phyloP scores from a whole-genome alignment of 2,888 invertebrate species.

The Podabrus alpinus region DNA sequence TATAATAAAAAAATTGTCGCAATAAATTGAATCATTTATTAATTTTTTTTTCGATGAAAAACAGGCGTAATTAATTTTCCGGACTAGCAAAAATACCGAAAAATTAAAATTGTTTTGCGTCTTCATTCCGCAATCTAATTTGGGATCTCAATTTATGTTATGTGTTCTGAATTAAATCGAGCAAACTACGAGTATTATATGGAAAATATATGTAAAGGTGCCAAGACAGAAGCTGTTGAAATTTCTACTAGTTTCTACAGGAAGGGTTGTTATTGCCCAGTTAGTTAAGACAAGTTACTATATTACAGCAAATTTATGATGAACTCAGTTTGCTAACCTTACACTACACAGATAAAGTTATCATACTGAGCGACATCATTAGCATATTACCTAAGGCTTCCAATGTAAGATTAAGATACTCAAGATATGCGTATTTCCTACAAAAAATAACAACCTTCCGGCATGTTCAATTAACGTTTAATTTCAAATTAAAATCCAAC shows the following conservation, averaged over 20 bases:
- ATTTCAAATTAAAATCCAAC: background rate
- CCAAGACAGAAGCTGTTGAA: background rate
- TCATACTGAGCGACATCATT: slow-evolving; percentile 16
- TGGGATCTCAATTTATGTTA: background rate
- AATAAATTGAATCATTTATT: background rate
- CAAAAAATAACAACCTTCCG: background rate
- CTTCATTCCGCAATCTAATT: background rate
- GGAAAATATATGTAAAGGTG: background rate
- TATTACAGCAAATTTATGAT: slow-evolving; percentile 1
- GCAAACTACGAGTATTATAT: no score
- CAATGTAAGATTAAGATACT: slow-evolving; percentile 16
- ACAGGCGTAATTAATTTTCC: background rate
- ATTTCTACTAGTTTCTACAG: background rate
- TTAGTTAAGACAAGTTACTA: slow-evolving; percentile 1
- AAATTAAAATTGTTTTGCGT: background rate
- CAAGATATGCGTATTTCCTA: background rate
- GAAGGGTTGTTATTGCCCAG: background rate
- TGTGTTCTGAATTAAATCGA: background rate
- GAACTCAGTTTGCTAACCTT: slow-evolving; percentile 7
- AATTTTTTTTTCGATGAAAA: background rate
- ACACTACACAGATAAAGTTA: slow-evolving; percentile 12
- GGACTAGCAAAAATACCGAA: background rate
- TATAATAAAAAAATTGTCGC: background rate
- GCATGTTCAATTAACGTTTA: background rate
- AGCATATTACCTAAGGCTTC: slow-evolving; percentile 13